Conservation (phyloP, 2,888 invertebrate species). For the Augiades crinisus region DNA sequence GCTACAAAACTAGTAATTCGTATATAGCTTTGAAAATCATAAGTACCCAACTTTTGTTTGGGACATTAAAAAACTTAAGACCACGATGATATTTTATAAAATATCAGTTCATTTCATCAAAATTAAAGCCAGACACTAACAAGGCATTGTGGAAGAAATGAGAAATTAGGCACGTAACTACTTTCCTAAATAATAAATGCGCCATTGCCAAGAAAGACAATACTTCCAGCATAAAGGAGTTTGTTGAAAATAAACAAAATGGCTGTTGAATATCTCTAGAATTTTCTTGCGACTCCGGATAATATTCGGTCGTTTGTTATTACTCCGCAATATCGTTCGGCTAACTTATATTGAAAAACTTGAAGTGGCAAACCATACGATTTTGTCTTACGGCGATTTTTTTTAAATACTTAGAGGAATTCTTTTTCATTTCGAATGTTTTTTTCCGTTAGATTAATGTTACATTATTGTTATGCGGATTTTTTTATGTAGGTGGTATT, state of each 20-base stretch:
- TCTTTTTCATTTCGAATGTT: conserved; percentile 13
- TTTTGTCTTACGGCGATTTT: conserved; percentile 18
- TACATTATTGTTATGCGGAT: neutral
- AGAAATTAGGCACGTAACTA: neutral
- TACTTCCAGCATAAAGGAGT: conserved; percentile 12
- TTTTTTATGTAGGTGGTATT: too few species aligned
- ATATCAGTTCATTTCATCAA: neutral
- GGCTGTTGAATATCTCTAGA: conserved; percentile 22
- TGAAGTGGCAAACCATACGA: conserved; percentile 20
- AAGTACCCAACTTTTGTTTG: too few species aligned
- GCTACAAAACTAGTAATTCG: too few species aligned
- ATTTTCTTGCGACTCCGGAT: conserved; percentile 19
- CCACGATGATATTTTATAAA: too few species aligned
- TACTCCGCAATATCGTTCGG: conserved; percentile 22
- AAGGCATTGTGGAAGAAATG: neutral
- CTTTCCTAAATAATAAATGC: conserved; percentile 9
- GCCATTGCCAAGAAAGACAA: neutral
- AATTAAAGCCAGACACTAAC: neutral
- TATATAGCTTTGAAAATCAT: too few species aligned
- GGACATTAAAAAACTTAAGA: too few species aligned
- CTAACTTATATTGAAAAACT: conserved; percentile 27
- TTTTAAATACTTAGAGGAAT: conserved; percentile 20
- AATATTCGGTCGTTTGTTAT: conserved; percentile 22
- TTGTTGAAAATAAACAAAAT: conserved; percentile 16
- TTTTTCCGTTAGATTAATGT: neutral